Base-by-base conservation (phyloP, 1,140 invertebrate species). In the Agraylea sexmaculata region DNA sequence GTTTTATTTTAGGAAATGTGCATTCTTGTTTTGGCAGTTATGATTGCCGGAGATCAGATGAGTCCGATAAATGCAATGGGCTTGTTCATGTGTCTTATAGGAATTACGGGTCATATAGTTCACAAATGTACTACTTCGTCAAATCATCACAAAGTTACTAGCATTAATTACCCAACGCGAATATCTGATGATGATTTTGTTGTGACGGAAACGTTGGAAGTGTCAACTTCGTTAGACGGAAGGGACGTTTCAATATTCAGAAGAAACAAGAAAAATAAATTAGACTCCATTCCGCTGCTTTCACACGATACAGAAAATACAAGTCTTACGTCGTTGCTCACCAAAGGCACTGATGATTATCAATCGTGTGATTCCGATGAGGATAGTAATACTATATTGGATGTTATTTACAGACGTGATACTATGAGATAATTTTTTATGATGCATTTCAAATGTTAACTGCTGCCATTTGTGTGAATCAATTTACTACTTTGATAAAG, bases 61-160 rank as follows among this genome's bases (percentile, higher is more conserved):
- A 87, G 76, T 42, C 53, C 66, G 1, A 65, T 95, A 2, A 97
- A 97, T 65, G 73, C 83, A 13, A 62, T 87, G 16, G 94, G 94
- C 2, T 62, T 99, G 23, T 57, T 84, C 6, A 64, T 96, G 8
- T 97, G 93, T 58, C 64, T 98, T 42, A 64, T 78, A 33, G 94
- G 94, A 36, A 96, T 99, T 50, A 70, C 71, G 7, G 66, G 84
- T 32, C 94, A 98, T 60, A 78, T 94, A 13, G 59, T 82, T 16
- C 75, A 91, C 52, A 95, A 94, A 59, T 20, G 22, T 4, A 18
- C 22, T 11, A 38, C 13, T 19, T 46, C 23, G 25, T 22, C 6
- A n/a, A 31, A 22, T 29, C 40, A 46, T 8, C 21, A 31, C 30
- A 22, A 32, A 15, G 40, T 37, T 6, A 34, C 62, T 8, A 47